Evolutionary conservation across 2,888 invertebrate genomes (phyloP), one percentile per base, ranked within the genome.

Genomic region (Steromphala cineraria): DNA sequence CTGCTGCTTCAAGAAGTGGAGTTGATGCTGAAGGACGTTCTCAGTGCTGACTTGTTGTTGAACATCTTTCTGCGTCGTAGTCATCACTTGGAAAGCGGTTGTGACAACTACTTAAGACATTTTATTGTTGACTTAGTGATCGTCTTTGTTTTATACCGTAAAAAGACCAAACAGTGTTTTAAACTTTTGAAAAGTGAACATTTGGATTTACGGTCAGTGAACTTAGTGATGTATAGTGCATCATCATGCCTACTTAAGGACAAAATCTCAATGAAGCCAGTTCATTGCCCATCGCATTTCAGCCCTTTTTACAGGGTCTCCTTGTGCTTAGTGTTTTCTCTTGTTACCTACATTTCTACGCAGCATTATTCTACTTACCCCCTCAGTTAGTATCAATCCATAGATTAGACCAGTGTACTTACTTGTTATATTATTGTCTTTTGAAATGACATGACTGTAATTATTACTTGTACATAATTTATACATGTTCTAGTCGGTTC

Each of bases 171-270:
- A 19, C 36, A 19, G 36, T 71, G 71, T 71, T 71, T 71, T 67
- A 36, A 31, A 40, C 28, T 36, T 71, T 71, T 71, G 36, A 19
- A 71, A 28, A 71, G 71, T 71, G 71, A 71, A 71, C 71, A 71
- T 36, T 28, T 71, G 71, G 71, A 71, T 71, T 71, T 71, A 71
- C n/a, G 71, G 71, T n/a, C 71, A 71, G 71, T 71, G 71, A n/a
- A 71, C 71, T 71, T 71, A 71, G 71, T 71, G 36, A 71, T 19
- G 17, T 36, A 40, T 71, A 46, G 46, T 71, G 36, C 67, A 71
- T 71, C 36, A 15, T 36, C 17, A 36, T 17, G 17, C 15, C 40
- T 71, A 71, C 71, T 71, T 71, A 71, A 15, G 36, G 40, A 71
- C 36, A 71, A 56, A 56, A 19, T 21, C 56, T 56, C 56, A 56